phyloP scores from a whole-genome alignment of 2,888 invertebrate species.

The Bhutanitis thaidina region DNA sequence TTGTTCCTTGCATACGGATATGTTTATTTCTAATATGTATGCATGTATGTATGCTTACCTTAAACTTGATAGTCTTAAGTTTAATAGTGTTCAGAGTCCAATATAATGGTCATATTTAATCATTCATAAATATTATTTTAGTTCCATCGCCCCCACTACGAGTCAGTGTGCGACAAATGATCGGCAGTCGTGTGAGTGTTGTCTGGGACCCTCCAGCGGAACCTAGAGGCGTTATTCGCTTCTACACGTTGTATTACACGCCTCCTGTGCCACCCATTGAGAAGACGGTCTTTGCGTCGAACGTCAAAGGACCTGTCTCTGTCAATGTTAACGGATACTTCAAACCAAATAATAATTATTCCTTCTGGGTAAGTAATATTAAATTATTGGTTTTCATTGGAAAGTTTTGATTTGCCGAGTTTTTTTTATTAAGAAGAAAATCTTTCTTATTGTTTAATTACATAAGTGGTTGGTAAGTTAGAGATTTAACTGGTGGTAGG shows the following conservation, averaged over 20 bases:
- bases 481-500: no score
- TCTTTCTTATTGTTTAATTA: no score
- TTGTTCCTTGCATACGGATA: no score
- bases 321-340: conserved; percentile 79
- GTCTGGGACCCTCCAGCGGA: conserved; percentile 84
- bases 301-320: conserved; percentile 39
- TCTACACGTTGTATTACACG: conserved; percentile 82
- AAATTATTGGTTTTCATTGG: no score
- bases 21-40: no score
- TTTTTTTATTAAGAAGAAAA: no score
- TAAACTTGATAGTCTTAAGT: no score
- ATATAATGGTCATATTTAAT: no score
- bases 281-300: conserved; percentile 57
- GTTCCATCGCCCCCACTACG: conserved; percentile 85
- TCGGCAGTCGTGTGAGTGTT: conserved; percentile 82
- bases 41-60: no score
- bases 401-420: no score
- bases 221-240: conserved; percentile 81
- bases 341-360: conserved; percentile 80
- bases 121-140: conserved; percentile 28
- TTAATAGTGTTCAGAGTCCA: no score
- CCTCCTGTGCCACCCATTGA: conserved; percentile 83
- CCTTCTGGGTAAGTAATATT: conserved; percentile 83
- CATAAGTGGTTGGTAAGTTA: no score
- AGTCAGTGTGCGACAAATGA: conserved; percentile 82